These are phyloP conservation scores for Andrena chrysosceles DNA, from an alignment of 2,888 invertebrate genomes.

Conservation along the genomic window DNA sequence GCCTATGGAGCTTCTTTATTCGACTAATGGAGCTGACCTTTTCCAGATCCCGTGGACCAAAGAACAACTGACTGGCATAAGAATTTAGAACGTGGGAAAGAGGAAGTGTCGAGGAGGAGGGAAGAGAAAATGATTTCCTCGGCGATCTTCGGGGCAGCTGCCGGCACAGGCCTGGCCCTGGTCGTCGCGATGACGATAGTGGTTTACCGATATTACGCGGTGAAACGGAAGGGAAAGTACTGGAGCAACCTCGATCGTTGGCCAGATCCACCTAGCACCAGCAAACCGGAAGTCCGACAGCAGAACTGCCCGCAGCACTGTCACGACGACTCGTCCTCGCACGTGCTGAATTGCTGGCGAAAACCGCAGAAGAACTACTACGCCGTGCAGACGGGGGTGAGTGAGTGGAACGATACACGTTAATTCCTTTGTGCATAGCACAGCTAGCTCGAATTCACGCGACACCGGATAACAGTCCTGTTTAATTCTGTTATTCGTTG, in stretches of 20 bases:
- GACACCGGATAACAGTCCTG: too few species aligned
- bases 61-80: not conserved
- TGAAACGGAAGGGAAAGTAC: conserved; percentile 87
- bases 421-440: not conserved
- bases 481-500: too few species aligned
- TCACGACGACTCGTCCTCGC: conserved; percentile 54
- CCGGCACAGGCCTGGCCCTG: conserved; percentile 89
- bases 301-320: conserved; percentile 52
- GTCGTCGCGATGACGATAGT: conserved; percentile 89
- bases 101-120: not conserved
- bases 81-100: not conserved
- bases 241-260: conserved; percentile 88
- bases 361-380: conserved; percentile 77
- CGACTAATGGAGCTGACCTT: conserved; percentile 20
- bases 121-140: conserved; percentile 86
- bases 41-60: conserved; percentile 8
- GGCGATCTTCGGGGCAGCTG: conserved; percentile 89
- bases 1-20: not conserved
- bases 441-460: not conserved
- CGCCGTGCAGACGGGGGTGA: conserved; percentile 76
- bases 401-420: conserved; percentile 64
- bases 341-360: conserved; percentile 75
- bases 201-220: conserved; percentile 88
- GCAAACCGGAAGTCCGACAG: conserved; percentile 42
- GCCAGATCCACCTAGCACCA: conserved; percentile 77